Evolutionary conservation across 2,888 invertebrate species (phyloP), one percentile per base, ranked within the genome.

Genomic region (Platycheirus albimanus): DNA sequence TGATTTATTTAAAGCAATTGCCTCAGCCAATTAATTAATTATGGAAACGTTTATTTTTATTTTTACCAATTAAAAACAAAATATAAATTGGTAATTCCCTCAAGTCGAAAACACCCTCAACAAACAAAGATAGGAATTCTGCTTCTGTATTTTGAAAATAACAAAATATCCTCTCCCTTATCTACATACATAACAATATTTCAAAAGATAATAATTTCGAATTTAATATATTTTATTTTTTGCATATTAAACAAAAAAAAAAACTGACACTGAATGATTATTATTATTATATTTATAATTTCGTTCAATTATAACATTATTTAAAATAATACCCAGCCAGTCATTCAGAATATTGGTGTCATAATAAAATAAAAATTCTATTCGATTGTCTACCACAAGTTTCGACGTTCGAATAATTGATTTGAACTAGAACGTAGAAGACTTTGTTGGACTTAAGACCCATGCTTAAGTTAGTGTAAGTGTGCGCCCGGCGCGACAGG

Each of bases 371-470:
- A 19, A 13, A 38, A 38, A 58, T 58, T 58, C 24, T 5, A 24
- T 20, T 11, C 24, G 41, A 41, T 41, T 41, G 45, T 8, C 45
- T 45, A 4, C 13, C 3, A 43, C 11, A 38, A n/a, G n/a, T n/a
- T n/a, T n/a, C n/a, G n/a, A n/a, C n/a, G n/a, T n/a, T n/a, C n/a
- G n/a, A n/a, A n/a, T n/a, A n/a, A n/a, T n/a, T n/a, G n/a, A n/a
- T n/a, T n/a, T 54, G 5, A 36, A 56, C 56, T 41, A 54, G 41
- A 41, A 41, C 58, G 58, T 58, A 58, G 24, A 58, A 41, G 10
- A 6, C 24, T 56, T 38, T 41, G n/a, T 58, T 58, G 58, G 41
- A 58, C 58, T 58, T 58, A 52, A 17, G 1, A 15, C 41, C 4
- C 20, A 56, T 36, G n/a, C n/a, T n/a, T n/a, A n/a, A n/a, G n/a